Conservation (phyloP, 2,113 vertebrate species). For the Cryptomyrus ogoouensis region DNA sequence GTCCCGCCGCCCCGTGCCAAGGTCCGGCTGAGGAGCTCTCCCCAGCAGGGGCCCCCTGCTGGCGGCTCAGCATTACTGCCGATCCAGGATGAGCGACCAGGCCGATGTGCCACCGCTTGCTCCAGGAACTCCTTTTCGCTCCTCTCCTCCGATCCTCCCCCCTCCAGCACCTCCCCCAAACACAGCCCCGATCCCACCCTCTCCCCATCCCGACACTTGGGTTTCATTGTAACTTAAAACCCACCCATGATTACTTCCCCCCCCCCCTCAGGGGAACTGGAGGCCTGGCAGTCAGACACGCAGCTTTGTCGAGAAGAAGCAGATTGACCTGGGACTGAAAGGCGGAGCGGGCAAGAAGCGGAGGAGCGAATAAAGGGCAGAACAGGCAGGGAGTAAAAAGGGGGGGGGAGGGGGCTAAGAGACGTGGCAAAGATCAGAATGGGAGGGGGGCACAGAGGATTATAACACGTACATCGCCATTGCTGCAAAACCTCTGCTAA, state of each 20-base stretch:
- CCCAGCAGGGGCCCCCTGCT: constrained; percentile 13
- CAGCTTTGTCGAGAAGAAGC: background rate
- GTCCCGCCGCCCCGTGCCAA: background rate
- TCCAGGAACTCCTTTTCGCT: constrained; percentile 45
- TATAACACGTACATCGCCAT: background rate
- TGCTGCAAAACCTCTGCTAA: background rate
- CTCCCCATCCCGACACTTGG: background rate
- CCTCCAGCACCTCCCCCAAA: constrained; percentile 24
- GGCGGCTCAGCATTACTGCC: background rate
- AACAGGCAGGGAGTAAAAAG: background rate
- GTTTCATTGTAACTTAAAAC: constrained; percentile 20
- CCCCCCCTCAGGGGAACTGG: background rate
- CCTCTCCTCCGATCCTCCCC: background rate
- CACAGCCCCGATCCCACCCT: background rate
- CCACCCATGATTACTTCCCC: background rate
- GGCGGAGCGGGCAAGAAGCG: background rate
- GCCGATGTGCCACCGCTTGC: constrained; percentile 30
- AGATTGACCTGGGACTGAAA: background rate
- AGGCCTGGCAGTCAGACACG: background rate
- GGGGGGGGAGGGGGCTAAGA: background rate
- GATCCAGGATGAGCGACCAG: constrained; percentile 15
- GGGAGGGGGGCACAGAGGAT: background rate
- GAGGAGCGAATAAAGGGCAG: background rate
- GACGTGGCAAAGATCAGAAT: background rate
- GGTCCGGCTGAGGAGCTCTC: background rate